Evolutionary conservation across 2,113 vertebrate genomes (phyloP).

Genomic region (Zeus faber): DNA sequence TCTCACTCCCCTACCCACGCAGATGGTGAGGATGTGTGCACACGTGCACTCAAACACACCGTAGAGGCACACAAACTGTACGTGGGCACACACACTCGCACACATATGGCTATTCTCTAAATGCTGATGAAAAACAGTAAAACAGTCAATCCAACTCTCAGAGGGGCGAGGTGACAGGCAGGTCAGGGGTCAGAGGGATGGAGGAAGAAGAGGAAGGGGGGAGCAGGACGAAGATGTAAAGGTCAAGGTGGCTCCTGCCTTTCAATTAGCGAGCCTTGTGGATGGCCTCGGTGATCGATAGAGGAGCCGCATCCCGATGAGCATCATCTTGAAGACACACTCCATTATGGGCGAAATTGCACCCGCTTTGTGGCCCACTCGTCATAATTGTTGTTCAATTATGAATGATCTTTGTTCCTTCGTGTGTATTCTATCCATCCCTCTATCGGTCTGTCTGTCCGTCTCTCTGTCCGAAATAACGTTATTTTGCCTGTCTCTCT

Average conservation of each 20-base stretch:
- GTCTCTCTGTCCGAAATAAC: slow-evolving; percentile 29
- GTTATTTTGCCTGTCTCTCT: slow-evolving; percentile 25
- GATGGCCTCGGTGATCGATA: slow-evolving; percentile 55
- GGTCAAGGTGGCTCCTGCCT: slow-evolving; percentile 68
- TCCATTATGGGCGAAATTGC: slow-evolving; percentile 22
- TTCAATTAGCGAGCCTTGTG: slow-evolving; percentile 58
- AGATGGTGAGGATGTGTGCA: slow-evolving; percentile 25
- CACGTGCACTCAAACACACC: slow-evolving; percentile 2
- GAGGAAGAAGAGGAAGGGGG: slow-evolving; percentile 26
- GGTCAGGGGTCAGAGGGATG: slow-evolving; percentile 22
- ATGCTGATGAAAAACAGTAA: slow-evolving; percentile 51
- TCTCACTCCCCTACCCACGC: slow-evolving; percentile 33
- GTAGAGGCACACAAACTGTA: not conserved
- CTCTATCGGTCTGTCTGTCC: slow-evolving; percentile 27
- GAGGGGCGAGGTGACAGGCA: slow-evolving; percentile 37
- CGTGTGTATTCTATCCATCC: slow-evolving; percentile 6
- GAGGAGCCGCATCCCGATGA: slow-evolving; percentile 30
- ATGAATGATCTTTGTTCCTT: not conserved
- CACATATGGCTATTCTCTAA: not conserved
- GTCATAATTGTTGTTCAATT: slow-evolving; percentile 28
- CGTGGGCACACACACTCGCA: not conserved
- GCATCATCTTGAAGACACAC: slow-evolving; percentile 21
- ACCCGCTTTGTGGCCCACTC: slow-evolving; percentile 8
- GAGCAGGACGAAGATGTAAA: slow-evolving; percentile 59
- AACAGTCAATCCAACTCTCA: slow-evolving; percentile 22